Percentiles rank a stretch among this genome's conserved stretches.
Evolutionary conservation across 2,113 vertebrate genomes (phyloP).

Genomic region (Podarcis muralis): DNA sequence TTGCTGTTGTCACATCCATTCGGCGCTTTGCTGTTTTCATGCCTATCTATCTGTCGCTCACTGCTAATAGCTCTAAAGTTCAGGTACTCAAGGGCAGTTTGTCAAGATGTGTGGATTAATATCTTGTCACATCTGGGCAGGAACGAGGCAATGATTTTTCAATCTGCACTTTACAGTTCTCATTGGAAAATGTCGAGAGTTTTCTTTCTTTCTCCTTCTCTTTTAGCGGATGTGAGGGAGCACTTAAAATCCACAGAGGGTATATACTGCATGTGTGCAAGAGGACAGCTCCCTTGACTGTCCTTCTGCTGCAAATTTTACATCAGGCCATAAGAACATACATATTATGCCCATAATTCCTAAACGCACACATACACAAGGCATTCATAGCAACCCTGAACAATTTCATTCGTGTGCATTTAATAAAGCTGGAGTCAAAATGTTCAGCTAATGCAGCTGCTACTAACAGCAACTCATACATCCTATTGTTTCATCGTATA

Average conservation of each 20-base stretch:
- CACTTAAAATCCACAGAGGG: slow-evolving; percentile 33
- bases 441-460: not conserved
- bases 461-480: not conserved
- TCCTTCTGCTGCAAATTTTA: slow-evolving; percentile 4
- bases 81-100: slow-evolving; percentile 61
- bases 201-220: slow-evolving; percentile 39
- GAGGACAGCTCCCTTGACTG: not conserved
- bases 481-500: not conserved
- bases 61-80: slow-evolving; percentile 54
- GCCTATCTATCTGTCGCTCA: slow-evolving; percentile 44
- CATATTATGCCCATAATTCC: not conserved
- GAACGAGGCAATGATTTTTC: slow-evolving; percentile 64
- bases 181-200: slow-evolving; percentile 46
- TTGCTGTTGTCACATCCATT: slow-evolving; percentile 72
- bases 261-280: not conserved
- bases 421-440: not conserved
- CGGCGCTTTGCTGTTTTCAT: slow-evolving; percentile 49
- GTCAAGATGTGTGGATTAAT: slow-evolving; percentile 66
- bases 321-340: not conserved
- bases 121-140: slow-evolving; percentile 48
- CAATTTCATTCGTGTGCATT: not conserved
- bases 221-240: slow-evolving; percentile 28
- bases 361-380: not conserved
- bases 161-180: slow-evolving; percentile 59
- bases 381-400: not conserved